A percentile compares a stretch with the other conserved stretches of the same genome.
These are phyloP conservation scores for Tenebrio molitor DNA, from an alignment of 1,140 invertebrate species.

Conservation along the genomic window DNA sequence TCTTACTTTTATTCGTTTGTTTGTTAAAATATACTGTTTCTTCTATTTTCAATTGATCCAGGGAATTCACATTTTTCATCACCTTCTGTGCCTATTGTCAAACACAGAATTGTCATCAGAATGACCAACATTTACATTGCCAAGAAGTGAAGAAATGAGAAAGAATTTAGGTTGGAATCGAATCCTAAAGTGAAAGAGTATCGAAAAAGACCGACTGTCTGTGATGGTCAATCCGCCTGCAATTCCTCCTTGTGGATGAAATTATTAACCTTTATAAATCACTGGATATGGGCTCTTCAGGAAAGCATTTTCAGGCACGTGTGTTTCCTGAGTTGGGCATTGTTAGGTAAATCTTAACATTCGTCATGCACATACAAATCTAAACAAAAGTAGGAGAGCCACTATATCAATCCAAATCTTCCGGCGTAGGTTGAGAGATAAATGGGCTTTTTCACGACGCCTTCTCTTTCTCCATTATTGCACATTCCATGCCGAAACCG, in stretches of 20 bases:
- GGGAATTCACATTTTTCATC: too few relatives aligned
- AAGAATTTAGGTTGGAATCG: too few relatives aligned
- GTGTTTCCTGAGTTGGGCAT: conserved; percentile 40
- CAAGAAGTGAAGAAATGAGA: too few relatives aligned
- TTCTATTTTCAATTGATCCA: too few relatives aligned
- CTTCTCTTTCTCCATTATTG: conserved; percentile 40
- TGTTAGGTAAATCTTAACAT: conserved; percentile 45
- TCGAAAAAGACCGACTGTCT: too few relatives aligned
- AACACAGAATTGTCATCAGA: too few relatives aligned
- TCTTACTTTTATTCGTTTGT: too few relatives aligned
- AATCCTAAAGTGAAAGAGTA: neutral
- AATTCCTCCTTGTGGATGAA: conserved; percentile 9
- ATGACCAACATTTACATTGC: too few relatives aligned
- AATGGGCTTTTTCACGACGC: conserved; percentile 36
- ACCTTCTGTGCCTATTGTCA: too few relatives aligned
- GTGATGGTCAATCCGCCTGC: too few relatives aligned
- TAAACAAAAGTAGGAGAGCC: conserved; percentile 44
- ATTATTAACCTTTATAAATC: conserved; percentile 37
- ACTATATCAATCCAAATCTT: conserved; percentile 44
- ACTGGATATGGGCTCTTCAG: conserved; percentile 35
- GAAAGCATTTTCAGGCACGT: conserved; percentile 39
- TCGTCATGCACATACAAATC: conserved; percentile 47
- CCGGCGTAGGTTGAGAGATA: conserved; percentile 39
- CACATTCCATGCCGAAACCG: conserved; percentile 6
- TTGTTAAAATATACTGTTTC: too few relatives aligned